Evolutionary conservation across 2,797 vertebrate genomes (phyloP), one percentile per base, ranked within the genome.

Genomic region (Sphenodon punctatus): DNA sequence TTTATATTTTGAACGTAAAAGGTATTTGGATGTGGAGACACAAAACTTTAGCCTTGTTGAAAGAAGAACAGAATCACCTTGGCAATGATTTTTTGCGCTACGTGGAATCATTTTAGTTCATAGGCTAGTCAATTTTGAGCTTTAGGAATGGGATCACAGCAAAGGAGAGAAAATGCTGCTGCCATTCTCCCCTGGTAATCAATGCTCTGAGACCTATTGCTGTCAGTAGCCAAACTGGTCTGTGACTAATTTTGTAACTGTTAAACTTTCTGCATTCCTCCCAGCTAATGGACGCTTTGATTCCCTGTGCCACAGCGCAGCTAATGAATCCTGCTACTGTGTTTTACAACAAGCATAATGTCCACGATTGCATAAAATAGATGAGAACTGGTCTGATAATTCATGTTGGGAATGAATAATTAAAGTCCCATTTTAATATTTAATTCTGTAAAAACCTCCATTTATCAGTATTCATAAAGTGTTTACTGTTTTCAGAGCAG

Each of bases 81-180:
- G 25, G 84, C 32, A 89, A 25, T 49, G 2, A 19, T 67, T 82
- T 2, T 17, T 14, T 39, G 13, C n/a, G 65, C 84, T 67, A 61
- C 51, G 32, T 71, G 67, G 51, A 56, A 39, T 41, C 20, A 5
- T 64, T n/a, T n/a, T 27, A 74, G 2, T 67, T 60, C 72, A 83
- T 48, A 39, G 71, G 25, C 49, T 51, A 42, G 23, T 76, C 4
- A 12, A 38, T 80, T 89, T 87, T 84, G 59, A 70, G 14, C 20
- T 84, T 34, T 60, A 39, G 27, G 55, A 65, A 8, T 46, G 61
- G 82, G 69, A 19, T 8, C 27, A 17, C 5, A 32, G 13, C 42
- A 17, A 17, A 8, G 49, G 68, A 5, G 0, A 1, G 53, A 43
- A 22, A 34, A 27, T 27, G 38, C 27, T 32, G 9, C 22, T 39